Percentiles rank a stretch among this genome's conserved stretches.
Conservation (phyloP, 2,888 invertebrate species). For the Heliconius cydno region DNA sequence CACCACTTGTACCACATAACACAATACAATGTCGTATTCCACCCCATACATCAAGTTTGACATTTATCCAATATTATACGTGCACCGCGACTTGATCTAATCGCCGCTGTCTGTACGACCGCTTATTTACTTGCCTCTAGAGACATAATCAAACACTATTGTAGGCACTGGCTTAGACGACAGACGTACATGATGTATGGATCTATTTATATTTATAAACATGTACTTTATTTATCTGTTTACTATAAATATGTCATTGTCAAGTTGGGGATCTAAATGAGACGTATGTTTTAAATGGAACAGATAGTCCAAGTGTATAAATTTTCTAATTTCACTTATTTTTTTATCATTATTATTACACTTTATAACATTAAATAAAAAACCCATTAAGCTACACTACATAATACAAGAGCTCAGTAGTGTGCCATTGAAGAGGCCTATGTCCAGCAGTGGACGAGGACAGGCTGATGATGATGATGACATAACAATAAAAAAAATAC, state of each 20-base stretch:
- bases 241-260: not conserved
- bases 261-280: not conserved
- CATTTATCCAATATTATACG: slow-evolving; percentile 80
- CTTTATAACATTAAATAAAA: too few relatives aligned
- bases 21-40: slow-evolving; percentile 28
- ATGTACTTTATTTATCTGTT: slow-evolving; percentile 17
- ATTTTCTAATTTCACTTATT: too few relatives aligned
- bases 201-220: slow-evolving; percentile 23
- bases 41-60: slow-evolving; percentile 76
- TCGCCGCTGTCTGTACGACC: slow-evolving; percentile 59
- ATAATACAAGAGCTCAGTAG: too few relatives aligned
- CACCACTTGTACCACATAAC: slow-evolving; percentile 18
- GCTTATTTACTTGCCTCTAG: slow-evolving; percentile 60
- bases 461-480: too few relatives aligned
- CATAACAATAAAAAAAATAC: too few relatives aligned
- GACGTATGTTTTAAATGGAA: not conserved
- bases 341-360: too few relatives aligned
- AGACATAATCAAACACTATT: slow-evolving; percentile 57
- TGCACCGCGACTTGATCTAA: slow-evolving; percentile 69
- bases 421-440: too few relatives aligned
- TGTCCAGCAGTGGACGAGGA: too few relatives aligned
- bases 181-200: slow-evolving; percentile 2
- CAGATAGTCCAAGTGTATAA: not conserved
- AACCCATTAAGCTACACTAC: too few relatives aligned
- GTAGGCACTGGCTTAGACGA: slow-evolving; percentile 25